Evolutionary conservation across 92 coral and sea anemone genomes (phyloP).

Genomic region (Scolanthus callimorphus): DNA sequence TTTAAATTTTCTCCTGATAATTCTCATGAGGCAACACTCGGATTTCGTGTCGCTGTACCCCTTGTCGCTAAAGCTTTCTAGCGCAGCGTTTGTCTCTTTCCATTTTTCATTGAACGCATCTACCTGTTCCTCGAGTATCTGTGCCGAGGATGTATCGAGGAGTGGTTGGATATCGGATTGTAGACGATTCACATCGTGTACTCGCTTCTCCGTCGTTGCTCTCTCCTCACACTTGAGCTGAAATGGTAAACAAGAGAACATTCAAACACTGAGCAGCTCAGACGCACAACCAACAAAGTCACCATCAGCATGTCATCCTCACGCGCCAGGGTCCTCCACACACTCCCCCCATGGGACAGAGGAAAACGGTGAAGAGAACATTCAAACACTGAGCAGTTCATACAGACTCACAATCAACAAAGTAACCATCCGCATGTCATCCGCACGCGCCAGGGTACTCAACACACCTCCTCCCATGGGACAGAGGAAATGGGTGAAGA

Average conservation of each 20-base stretch:
- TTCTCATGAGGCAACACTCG: conserved; percentile 66
- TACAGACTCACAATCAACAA: too few relatives aligned
- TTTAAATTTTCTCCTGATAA: conserved; percentile 64
- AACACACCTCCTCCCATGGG: too few relatives aligned
- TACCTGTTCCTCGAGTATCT: conserved; percentile 53
- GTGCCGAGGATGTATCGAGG: conserved; percentile 55
- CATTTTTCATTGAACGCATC: conserved; percentile 73
- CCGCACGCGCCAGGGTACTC: too few relatives aligned
- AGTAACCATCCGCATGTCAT: too few relatives aligned
- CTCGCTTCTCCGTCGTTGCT: conserved; percentile 42
- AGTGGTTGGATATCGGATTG: conserved; percentile 53
- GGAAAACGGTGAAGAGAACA: too few relatives aligned
- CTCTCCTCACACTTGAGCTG: conserved; percentile 78
- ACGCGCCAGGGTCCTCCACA: too few relatives aligned
- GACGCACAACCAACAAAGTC: too few relatives aligned
- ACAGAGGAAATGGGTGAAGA: too few relatives aligned
- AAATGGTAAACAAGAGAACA: neutral
- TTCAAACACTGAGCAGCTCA: too few relatives aligned
- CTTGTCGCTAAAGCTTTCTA: conserved; percentile 76
- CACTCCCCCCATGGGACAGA: too few relatives aligned
- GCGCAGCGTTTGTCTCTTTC: conserved; percentile 56
- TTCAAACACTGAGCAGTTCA: too few relatives aligned
- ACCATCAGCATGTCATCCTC: too few relatives aligned
- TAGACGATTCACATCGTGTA: conserved; percentile 60
- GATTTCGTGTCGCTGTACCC: conserved; percentile 55